Evolutionary conservation across 2,113 vertebrate species (phyloP).

Genomic region (Thunnus maccoyii): DNA sequence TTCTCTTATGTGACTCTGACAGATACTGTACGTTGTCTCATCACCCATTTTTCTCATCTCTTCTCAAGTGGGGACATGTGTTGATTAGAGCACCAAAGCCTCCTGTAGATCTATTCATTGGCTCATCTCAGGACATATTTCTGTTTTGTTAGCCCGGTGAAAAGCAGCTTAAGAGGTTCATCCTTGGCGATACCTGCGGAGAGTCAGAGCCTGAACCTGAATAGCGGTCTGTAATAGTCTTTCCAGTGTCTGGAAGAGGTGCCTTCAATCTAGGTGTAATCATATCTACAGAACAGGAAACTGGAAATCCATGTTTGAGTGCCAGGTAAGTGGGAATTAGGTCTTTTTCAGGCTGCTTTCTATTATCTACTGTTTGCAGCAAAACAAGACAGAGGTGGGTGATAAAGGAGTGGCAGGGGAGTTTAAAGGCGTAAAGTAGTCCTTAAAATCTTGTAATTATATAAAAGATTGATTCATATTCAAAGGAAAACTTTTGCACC

Average conservation of each 20-base stretch:
- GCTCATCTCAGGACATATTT: constrained; percentile 64
- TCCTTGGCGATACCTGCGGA: constrained; percentile 66
- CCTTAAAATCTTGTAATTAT: neutral
- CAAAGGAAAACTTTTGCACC: no score
- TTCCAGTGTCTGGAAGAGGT: constrained; percentile 44
- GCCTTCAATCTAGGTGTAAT: constrained; percentile 61
- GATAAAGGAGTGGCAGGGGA: constrained; percentile 13
- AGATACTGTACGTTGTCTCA: constrained; percentile 17
- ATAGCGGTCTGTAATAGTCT: constrained; percentile 56
- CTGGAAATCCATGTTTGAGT: constrained; percentile 67
- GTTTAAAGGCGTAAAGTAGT: constrained; percentile 16
- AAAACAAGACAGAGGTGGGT: constrained; percentile 41
- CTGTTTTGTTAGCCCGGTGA: constrained; percentile 67
- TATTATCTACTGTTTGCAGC: constrained; percentile 20
- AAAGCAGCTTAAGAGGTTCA: constrained; percentile 68
- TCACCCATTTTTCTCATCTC: constrained; percentile 39
- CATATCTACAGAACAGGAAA: constrained; percentile 64
- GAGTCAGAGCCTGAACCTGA: constrained; percentile 56
- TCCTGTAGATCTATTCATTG: constrained; percentile 64
- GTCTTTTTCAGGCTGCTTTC: constrained; percentile 44
- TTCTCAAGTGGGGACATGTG: constrained; percentile 28
- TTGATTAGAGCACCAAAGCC: constrained; percentile 49
- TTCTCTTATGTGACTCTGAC: neutral
- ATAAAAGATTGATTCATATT: neutral
- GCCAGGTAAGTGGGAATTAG: constrained; percentile 63